phyloP scores from a whole-genome alignment of 2,888 invertebrate species.

The Drosophila fungiperda region DNA sequence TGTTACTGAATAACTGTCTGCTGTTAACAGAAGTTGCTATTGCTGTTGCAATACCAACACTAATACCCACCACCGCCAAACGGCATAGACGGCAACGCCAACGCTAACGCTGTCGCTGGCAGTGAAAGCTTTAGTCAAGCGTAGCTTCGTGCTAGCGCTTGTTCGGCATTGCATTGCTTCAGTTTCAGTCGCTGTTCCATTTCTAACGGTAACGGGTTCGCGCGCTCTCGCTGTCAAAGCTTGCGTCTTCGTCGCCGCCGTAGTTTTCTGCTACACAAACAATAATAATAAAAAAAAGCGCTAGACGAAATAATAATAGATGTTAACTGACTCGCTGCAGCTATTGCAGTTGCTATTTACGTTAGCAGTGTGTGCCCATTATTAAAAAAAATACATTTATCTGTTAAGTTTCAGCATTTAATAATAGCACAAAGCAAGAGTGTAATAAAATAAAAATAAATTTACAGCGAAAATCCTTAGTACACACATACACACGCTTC shows the following conservation, averaged over 20 bases:
- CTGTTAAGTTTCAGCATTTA: neutral
- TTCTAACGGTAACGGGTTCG: slow-evolving; percentile 62
- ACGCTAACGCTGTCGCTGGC: slow-evolving; percentile 29
- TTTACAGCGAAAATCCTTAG: slow-evolving; percentile 71
- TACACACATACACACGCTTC: slow-evolving; percentile 43
- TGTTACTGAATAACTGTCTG: slow-evolving; percentile 17
- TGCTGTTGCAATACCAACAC: slow-evolving; percentile 30
- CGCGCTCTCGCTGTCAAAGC: slow-evolving; percentile 37
- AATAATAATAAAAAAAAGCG: slow-evolving; percentile 72
- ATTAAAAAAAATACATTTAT: slow-evolving; percentile 21
- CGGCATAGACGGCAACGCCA: slow-evolving; percentile 12
- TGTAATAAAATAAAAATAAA: slow-evolving; percentile 72
- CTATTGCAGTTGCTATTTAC: slow-evolving; percentile 8
- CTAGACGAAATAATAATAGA: slow-evolving; percentile 70
- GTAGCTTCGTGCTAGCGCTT: slow-evolving; percentile 38
- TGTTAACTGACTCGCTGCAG: slow-evolving; percentile 47
- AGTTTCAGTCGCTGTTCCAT: slow-evolving; percentile 55
- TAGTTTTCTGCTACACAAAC: slow-evolving; percentile 67
- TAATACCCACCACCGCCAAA: slow-evolving; percentile 13
- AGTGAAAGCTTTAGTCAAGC: slow-evolving; percentile 53
- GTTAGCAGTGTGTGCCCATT: slow-evolving; percentile 23
- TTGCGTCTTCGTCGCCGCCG: slow-evolving; percentile 41
- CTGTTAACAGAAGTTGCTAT: slow-evolving; percentile 17
- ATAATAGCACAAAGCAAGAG: slow-evolving; percentile 29
- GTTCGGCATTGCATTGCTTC: slow-evolving; percentile 45